These are phyloP conservation scores for Ceuthmochares aereus DNA, from an alignment of 2,113 vertebrate species.

Conservation along the genomic window DNA sequence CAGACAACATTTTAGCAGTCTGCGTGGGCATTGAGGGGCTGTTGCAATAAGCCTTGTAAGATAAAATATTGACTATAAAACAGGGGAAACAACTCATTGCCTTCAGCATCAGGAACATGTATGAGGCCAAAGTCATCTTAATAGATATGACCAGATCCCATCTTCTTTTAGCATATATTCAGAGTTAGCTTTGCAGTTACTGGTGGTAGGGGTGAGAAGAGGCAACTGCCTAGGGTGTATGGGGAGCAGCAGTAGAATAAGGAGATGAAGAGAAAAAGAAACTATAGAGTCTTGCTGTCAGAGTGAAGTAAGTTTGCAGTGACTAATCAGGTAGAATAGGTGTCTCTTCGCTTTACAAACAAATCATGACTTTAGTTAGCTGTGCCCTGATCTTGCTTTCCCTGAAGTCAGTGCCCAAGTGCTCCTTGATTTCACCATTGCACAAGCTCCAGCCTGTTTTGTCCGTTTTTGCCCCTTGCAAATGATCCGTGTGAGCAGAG, in stretches of 20 bases:
- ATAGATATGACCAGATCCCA: background rate
- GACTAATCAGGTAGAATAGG: background rate
- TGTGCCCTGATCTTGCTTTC: background rate
- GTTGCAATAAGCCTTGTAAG: background rate
- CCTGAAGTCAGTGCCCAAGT: background rate
- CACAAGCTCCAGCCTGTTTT: background rate
- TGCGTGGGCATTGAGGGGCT: background rate
- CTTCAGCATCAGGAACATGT: background rate
- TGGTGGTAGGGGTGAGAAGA: background rate
- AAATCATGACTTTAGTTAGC: background rate
- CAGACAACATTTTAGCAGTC: background rate
- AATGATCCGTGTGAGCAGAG: rapidly evolving
- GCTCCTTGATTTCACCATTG: background rate
- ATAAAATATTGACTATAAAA: constrained; percentile 5
- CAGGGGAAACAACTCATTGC: background rate
- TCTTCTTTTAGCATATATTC: background rate
- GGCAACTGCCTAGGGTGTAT: background rate
- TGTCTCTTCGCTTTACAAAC: background rate
- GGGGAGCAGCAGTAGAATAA: background rate
- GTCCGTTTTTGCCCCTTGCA: background rate
- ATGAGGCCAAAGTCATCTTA: background rate
- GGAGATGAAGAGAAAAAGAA: background rate
- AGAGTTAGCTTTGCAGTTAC: background rate
- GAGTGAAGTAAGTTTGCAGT: background rate
- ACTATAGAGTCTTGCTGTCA: background rate